phyloP scores from a whole-genome alignment of 2,888 invertebrate species.

The Mactromeris polynyma region DNA sequence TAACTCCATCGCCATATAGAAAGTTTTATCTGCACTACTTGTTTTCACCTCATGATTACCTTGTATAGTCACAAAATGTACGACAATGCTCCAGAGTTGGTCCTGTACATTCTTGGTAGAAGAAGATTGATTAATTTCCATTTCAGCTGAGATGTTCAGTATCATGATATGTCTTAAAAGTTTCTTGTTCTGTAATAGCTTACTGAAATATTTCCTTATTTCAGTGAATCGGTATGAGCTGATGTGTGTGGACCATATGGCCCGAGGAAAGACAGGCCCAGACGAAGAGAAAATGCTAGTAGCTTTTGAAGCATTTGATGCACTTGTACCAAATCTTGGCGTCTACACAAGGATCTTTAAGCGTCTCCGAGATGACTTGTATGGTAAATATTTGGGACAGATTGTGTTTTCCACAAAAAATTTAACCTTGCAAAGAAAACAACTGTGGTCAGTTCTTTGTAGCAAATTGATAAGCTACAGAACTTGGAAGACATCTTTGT shows the following conservation, averaged over 20 bases:
- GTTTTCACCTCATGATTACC: too few relatives aligned
- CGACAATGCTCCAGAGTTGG: too few relatives aligned
- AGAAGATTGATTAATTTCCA: too few relatives aligned
- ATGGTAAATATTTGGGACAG: conserved; percentile 75
- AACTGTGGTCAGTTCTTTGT: neutral
- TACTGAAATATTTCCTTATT: conserved; percentile 28
- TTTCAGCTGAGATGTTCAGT: too few relatives aligned
- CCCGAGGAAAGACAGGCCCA: conserved; percentile 71
- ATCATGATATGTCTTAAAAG: too few relatives aligned
- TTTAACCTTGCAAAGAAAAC: neutral
- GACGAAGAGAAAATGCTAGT: conserved; percentile 80
- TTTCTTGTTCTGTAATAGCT: too few relatives aligned
- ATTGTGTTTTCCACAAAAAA: neutral
- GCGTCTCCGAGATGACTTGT: conserved; percentile 82
- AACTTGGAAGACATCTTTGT: too few relatives aligned
- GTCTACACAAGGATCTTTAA: conserved; percentile 81
- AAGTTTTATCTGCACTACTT: too few relatives aligned
- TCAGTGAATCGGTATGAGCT: conserved; percentile 84
- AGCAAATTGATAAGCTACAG: too few relatives aligned
- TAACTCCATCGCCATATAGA: too few relatives aligned
- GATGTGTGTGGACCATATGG: conserved; percentile 77
- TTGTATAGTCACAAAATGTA: too few relatives aligned
- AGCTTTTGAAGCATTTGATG: conserved; percentile 84
- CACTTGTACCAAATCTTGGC: conserved; percentile 83
- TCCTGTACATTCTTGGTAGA: too few relatives aligned